Evolutionary conservation across 2,888 invertebrate genomes (phyloP), one percentile per base, ranked within the genome.

Genomic region (Acleris emargana): DNA sequence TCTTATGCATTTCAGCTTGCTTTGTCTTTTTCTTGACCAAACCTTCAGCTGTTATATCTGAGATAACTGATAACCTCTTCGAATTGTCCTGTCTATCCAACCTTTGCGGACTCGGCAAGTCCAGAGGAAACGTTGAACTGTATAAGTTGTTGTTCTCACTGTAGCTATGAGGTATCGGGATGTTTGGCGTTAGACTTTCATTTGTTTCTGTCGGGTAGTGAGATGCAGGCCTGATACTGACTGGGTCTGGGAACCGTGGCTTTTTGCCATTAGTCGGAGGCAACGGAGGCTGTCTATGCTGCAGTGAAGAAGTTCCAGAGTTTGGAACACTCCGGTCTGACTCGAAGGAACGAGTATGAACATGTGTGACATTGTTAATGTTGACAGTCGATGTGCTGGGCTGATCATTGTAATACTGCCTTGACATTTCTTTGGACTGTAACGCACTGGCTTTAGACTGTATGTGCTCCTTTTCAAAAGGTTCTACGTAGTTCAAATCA

Each of bases 381-480:
- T 75, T 77, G 16, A 69, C 67, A 47, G 75, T 82, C 3, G 86
- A 85, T 38, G 88, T 79, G 51, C 84, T 81, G 7, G 83, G 75
- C 64, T 86, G 83, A 45, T 84, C 82, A 4, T 79, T 71, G 66
- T 83, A 91, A 70, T 86, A 90, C 70, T 90, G 91, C 64, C 81
- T 87, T 1, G 92, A 92, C 32, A 85, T 76, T 69, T 91, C 88
- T 72, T 88, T 87, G 18, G 89, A 85, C 67, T 89, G 81, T 25
- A 91, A 69, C n/a, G 92, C 92, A 83, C 88, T 89, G 18, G 89
- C 84, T 81, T 87, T 91, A 0, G 92, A 92, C 69, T 92, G 91
- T 47, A 92, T 92, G 28, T 86, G 86, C 72, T 92, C 92, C 67
- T 92, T 91, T 69, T 92, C 91, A 80, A 92, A 92, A 22, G 92